phyloP scores from a whole-genome alignment of 2,888 invertebrate species.

The Lasiommata megera region DNA sequence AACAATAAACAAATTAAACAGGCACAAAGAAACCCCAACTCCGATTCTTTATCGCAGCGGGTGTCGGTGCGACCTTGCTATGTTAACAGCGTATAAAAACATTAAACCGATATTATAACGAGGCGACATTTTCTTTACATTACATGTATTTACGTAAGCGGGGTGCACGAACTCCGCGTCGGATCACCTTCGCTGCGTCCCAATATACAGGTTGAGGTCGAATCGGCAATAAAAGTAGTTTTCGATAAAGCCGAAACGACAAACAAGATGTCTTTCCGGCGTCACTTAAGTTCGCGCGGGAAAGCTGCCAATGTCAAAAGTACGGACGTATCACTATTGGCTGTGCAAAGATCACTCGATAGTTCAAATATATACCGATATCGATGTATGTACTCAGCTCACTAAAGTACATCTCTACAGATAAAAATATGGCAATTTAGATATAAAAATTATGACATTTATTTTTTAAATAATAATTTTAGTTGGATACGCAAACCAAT shows the following conservation, averaged over 20 bases:
- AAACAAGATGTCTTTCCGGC: constrained; percentile 57
- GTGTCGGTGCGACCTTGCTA: constrained; percentile 29
- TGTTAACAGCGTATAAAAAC: constrained; percentile 26
- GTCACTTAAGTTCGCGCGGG: constrained; percentile 38
- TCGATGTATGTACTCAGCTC: background rate
- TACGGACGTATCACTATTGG: constrained; percentile 10
- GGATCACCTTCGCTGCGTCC: constrained; percentile 72
- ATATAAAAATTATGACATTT: too few relatives aligned
- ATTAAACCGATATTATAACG: constrained; percentile 32
- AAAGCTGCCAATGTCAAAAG: constrained; percentile 42
- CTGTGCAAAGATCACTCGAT: constrained; percentile 1
- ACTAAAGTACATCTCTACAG: constrained; percentile 1
- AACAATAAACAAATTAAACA: constrained; percentile 10
- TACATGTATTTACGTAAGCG: constrained; percentile 71
- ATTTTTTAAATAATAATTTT: too few relatives aligned
- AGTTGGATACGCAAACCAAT: too few relatives aligned
- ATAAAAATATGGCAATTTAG: too few relatives aligned
- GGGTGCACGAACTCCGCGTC: constrained; percentile 64
- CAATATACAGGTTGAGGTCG: constrained; percentile 74
- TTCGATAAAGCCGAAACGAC: constrained; percentile 61
- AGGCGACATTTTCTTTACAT: constrained; percentile 55
- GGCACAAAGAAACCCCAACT: constrained; percentile 16
- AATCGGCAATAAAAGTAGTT: constrained; percentile 64
- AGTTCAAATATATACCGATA: constrained; percentile 3
- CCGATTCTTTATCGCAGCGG: constrained; percentile 12